Base-by-base conservation (phyloP, 2,113 vertebrate genomes). In the Limanda limanda region DNA sequence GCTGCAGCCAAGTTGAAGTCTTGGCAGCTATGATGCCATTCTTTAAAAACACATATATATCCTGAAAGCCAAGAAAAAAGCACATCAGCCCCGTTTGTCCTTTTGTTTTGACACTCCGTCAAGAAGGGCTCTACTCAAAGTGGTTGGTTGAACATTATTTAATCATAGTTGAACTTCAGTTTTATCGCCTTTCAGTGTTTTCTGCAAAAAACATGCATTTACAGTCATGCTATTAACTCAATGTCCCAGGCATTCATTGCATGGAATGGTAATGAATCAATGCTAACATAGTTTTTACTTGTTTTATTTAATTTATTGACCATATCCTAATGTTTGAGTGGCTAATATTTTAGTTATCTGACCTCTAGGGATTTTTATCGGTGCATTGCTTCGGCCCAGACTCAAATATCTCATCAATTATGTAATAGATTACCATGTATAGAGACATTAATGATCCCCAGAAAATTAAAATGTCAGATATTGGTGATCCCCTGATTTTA, bases 1-100 rank as follows among this genome's bases (percentile, higher is more conserved):
- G 52, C 62, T 42, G 21, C 66, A 79, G 76, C 73, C 74, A 40
- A 55, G 35, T 12, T 14, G 68, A 76, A 78, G 59, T 37, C 47
- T 76, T 82, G 71, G 31, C 77, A 84, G 73, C 24, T n/a, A 24
- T 15, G 24, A 68, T 45, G 15, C 31, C 9, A n/a, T 63, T 74
- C 59, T 69, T 58, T 35, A 21, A 15, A 76, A 52, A 42, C 40
- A 42, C 25, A 45, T 31, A 25, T 31, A 15, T 60, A 48, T 37
- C 14, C 23, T 47, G n/a, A 69, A 61, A 83, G 75, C 70, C 40
- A 42, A 74, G 66, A 24, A 25, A 68, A 77, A 69, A 68, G 48
- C 20, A 42, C 17, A 37, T 76, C n/a, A 23, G 23, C 17, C 15
- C 56, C 52, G 5, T 75, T 27, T 68, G 52, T 76, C 35, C 73